phyloP scores from a whole-genome alignment of 2,797 vertebrate genomes.

The Falco biarmicus region DNA sequence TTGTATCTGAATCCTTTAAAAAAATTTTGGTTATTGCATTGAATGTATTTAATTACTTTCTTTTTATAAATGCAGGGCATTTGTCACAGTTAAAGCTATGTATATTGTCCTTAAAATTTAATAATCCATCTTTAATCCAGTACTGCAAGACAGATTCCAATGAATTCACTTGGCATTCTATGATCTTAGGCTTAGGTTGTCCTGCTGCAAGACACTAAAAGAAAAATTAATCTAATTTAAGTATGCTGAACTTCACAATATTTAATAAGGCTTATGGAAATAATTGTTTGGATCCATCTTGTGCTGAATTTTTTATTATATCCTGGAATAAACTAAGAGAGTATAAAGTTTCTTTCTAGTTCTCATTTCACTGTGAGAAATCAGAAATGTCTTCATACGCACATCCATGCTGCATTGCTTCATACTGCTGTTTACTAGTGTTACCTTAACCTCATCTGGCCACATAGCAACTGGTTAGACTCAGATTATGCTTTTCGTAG shows the following conservation, averaged over 20 bases:
- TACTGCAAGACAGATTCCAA: not conserved
- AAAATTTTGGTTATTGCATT: not conserved
- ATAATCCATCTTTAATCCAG: not conserved
- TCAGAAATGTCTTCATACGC: not conserved
- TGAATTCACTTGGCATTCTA: not conserved
- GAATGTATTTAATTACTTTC: not conserved
- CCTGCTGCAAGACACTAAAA: not conserved
- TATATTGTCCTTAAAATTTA: not conserved
- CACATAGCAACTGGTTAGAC: not conserved
- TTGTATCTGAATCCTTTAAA: not conserved
- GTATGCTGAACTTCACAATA: not conserved
- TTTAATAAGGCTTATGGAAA: not conserved
- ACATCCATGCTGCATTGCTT: not conserved
- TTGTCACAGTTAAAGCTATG: not conserved
- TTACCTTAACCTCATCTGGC: not conserved
- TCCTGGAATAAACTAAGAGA: not conserved
- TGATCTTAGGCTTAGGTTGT: not conserved
- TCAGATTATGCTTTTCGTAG: not conserved
- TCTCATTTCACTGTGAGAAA: not conserved
- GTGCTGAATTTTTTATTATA: not conserved
- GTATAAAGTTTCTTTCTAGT: not conserved
- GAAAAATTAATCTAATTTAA: not conserved
- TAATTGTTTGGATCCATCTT: not conserved
- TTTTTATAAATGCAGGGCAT: not conserved
- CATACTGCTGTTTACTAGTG: accelerated